Conservation (phyloP, 2,113 vertebrate genomes). For the Brevimyrus niger region DNA sequence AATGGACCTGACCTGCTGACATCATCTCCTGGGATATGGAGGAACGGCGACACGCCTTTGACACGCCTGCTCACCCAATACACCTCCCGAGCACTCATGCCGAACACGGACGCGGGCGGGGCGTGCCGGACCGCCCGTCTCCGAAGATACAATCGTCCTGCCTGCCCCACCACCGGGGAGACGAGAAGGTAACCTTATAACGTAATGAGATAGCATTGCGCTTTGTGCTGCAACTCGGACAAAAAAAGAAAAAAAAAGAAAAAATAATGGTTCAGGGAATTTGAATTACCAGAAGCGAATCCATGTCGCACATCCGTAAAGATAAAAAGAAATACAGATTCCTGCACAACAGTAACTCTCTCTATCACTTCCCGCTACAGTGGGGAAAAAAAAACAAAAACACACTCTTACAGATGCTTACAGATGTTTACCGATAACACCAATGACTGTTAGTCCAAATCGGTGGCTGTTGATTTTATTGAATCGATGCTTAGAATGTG, state of each 20-base stretch:
- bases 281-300: slow-evolving; percentile 8
- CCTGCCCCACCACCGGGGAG: slow-evolving; percentile 40
- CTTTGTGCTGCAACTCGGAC: slow-evolving; percentile 37
- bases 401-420: not conserved
- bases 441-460: not conserved
- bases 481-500: not conserved
- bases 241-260: not conserved
- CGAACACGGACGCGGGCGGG: slow-evolving; percentile 9
- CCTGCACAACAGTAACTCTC: not conserved
- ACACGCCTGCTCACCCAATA: not conserved
- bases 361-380: not conserved
- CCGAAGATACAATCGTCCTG: slow-evolving; percentile 43
- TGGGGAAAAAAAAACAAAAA: not conserved
- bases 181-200: slow-evolving; percentile 47
- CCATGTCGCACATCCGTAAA: not conserved
- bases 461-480: not conserved
- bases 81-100: not conserved
- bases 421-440: slow-evolving; percentile 1
- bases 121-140: slow-evolving; percentile 40
- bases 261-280: not conserved
- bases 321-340: slow-evolving; percentile 3
- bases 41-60: not conserved
- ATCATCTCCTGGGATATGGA: not conserved
- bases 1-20: not conserved
- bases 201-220: slow-evolving; percentile 49